Evolutionary conservation across 2,888 invertebrate genomes (phyloP).

Genomic region (Mimas tiliae): DNA sequence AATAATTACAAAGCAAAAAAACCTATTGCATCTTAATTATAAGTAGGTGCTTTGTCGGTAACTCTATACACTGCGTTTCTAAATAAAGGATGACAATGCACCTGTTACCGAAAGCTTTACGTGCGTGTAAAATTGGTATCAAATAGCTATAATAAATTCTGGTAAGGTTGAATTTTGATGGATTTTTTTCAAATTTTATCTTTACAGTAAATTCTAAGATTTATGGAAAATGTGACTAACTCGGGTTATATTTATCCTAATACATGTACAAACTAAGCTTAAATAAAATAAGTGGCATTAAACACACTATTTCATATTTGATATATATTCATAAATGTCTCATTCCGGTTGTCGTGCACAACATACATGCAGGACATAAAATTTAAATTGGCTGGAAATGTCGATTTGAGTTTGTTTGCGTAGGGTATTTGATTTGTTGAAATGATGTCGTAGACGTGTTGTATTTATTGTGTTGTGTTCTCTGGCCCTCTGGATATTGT

Average conservation of each 20-base stretch:
- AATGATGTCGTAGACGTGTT: slow-evolving; percentile 72
- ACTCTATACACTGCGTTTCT: slow-evolving; percentile 4
- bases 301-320: slow-evolving; percentile 16
- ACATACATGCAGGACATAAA: slow-evolving; percentile 55
- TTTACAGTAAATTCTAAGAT: background rate
- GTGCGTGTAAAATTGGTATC: slow-evolving; percentile 8
- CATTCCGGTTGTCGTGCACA: slow-evolving; percentile 20
- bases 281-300: background rate
- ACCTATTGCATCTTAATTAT: background rate
- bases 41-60: slow-evolving; percentile 4
- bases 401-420: slow-evolving; percentile 72
- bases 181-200: background rate
- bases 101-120: slow-evolving; percentile 20
- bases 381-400: slow-evolving; percentile 73
- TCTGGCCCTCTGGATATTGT: slow-evolving; percentile 77
- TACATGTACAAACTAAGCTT: background rate
- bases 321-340: slow-evolving; percentile 28
- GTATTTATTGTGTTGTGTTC: slow-evolving; percentile 75
- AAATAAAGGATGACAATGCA: slow-evolving; percentile 8
- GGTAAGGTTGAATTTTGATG: background rate
- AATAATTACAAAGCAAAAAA: slow-evolving; percentile 2
- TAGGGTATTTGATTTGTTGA: slow-evolving; percentile 76
- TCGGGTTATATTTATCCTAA: background rate
- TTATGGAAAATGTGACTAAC: background rate
- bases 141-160: background rate